These are phyloP conservation scores for Globodera rostochiensis DNA, from an alignment of 1,140 invertebrate genomes.

Conservation along the genomic window DNA sequence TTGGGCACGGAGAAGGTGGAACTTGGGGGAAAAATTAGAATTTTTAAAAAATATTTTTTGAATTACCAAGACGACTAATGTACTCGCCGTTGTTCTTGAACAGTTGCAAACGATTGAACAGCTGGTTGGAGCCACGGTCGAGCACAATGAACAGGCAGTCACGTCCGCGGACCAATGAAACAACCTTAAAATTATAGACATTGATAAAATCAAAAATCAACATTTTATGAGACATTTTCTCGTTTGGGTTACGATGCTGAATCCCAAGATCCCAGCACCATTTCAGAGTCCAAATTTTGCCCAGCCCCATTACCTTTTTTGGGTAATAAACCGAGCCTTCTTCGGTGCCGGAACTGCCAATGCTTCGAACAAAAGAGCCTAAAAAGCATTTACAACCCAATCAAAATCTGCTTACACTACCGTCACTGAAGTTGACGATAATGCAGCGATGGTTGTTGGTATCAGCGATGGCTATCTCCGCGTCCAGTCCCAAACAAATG, in stretches of 20 bases:
- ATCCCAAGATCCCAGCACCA: not conserved
- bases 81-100: slow-evolving; percentile 43
- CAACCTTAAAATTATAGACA: slow-evolving; percentile 15
- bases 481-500: slow-evolving; percentile 34
- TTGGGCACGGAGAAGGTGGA: slow-evolving; percentile 17
- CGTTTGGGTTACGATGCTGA: too few relatives aligned
- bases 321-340: slow-evolving; percentile 41
- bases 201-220: too few relatives aligned
- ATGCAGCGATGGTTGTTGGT: slow-evolving; percentile 45
- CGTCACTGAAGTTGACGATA: slow-evolving; percentile 22
- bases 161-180: slow-evolving; percentile 34
- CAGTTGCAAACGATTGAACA: slow-evolving; percentile 41
- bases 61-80: slow-evolving; percentile 35
- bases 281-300: not conserved
- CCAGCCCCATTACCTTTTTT: slow-evolving; percentile 37
- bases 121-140: slow-evolving; percentile 37
- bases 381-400: not conserved
- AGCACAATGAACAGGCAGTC: slow-evolving; percentile 41
- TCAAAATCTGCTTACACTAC: not conserved
- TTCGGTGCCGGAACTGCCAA: slow-evolving; percentile 43
- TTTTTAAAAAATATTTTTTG: slow-evolving; percentile 23
- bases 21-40: not conserved
- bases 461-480: slow-evolving; percentile 39
- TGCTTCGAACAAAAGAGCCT: slow-evolving; percentile 35
- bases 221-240: too few relatives aligned